A percentile compares a stretch with the other conserved stretches of the same genome.
phyloP scores from a whole-genome alignment of 2,888 invertebrate species.

The Chymomyza fuscimana region DNA sequence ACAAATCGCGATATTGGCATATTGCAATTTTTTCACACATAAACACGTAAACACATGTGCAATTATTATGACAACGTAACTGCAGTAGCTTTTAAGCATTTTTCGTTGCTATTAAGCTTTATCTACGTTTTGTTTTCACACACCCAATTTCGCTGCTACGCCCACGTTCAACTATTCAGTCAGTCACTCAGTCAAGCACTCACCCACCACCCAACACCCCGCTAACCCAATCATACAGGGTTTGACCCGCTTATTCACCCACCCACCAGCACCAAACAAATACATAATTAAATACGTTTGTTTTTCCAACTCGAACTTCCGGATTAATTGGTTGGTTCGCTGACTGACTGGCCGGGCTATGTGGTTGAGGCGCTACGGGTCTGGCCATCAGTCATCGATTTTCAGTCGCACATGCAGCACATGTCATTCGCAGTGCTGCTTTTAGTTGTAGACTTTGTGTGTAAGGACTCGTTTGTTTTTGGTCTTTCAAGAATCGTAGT shows the following conservation, averaged over 20 bases:
- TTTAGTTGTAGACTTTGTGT: not conserved
- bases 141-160: constrained; percentile 27
- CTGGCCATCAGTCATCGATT: constrained; percentile 66
- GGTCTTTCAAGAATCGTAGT: too few relatives aligned
- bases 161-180: not conserved
- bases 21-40: not conserved
- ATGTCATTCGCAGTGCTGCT: constrained; percentile 27
- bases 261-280: constrained; percentile 34
- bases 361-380: not conserved
- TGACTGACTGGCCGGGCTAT: constrained; percentile 8
- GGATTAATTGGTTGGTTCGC: constrained; percentile 18
- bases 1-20: not conserved
- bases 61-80: constrained; percentile 15
- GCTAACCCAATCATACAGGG: constrained; percentile 3
- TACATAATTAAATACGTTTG: constrained; percentile 63
- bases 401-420: constrained; percentile 55
- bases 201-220: constrained; percentile 1
- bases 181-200: not conserved
- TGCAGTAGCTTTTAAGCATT: constrained; percentile 1
- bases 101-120: constrained; percentile 49
- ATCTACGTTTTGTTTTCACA: constrained; percentile 29
- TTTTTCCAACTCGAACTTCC: constrained; percentile 62
- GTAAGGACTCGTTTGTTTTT: not conserved
- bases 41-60: constrained; percentile 15
- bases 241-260: constrained; percentile 13